phyloP scores from a whole-genome alignment of 1,140 invertebrate genomes.

The Atta colombica region DNA sequence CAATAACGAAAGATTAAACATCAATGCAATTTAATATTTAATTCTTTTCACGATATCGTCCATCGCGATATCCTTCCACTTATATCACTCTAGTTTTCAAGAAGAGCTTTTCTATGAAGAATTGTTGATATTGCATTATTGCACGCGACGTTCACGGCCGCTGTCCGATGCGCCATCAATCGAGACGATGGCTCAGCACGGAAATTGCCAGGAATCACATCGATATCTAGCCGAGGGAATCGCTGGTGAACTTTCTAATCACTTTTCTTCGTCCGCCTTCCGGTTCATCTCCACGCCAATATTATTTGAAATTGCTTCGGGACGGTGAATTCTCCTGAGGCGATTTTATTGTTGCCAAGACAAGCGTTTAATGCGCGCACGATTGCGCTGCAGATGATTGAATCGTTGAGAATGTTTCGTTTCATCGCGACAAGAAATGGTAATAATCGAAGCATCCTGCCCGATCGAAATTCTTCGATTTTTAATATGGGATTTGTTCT shows the following conservation, averaged over 20 bases:
- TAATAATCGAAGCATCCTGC: background rate
- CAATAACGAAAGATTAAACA: too few species aligned
- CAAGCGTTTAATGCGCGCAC: conserved; percentile 3
- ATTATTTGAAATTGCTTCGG: conserved; percentile 62
- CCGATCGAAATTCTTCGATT: background rate
- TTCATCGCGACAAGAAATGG: conserved; percentile 35
- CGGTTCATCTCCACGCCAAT: conserved; percentile 51
- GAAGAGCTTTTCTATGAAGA: conserved; percentile 3
- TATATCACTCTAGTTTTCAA: background rate
- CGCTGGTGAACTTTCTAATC: conserved; percentile 64
- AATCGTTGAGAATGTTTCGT: conserved; percentile 2
- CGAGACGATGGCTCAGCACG: conserved; percentile 18
- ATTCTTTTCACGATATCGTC: background rate
- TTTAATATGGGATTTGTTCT: background rate
- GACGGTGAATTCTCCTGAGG: conserved; percentile 6
- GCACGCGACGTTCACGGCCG: conserved; percentile 30
- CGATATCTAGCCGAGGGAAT: conserved; percentile 60
- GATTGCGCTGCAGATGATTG: conserved; percentile 35
- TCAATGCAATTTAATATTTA: background rate
- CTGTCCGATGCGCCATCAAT: conserved; percentile 36
- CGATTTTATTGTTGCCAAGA: conserved; percentile 30
- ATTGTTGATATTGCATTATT: conserved; percentile 26
- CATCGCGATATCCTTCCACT: background rate
- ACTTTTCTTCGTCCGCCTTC: conserved; percentile 61
- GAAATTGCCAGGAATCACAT: conserved; percentile 61